Percentiles rank a stretch among this genome's conserved stretches.
Conservation (phyloP, 1,140 invertebrate species). For the Ceratina japonica region DNA sequence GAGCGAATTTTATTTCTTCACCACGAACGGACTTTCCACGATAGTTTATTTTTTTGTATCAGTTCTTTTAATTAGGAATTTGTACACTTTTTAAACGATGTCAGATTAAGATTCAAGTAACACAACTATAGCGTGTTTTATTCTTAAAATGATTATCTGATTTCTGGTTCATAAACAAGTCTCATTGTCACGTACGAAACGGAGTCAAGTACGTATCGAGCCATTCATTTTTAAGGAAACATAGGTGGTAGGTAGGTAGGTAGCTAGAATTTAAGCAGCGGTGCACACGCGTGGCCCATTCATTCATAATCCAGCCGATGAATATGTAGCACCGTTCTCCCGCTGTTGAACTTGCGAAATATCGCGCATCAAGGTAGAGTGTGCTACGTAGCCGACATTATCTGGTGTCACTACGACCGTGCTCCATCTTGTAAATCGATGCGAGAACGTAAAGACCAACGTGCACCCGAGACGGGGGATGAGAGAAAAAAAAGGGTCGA, state of each 20-base stretch:
- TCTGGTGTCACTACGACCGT: slow-evolving; percentile 22
- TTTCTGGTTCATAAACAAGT: no score
- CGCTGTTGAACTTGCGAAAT: slow-evolving; percentile 20
- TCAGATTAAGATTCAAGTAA: no score
- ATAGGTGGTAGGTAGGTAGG: neutral
- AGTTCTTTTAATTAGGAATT: no score
- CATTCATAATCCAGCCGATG: slow-evolving; percentile 42
- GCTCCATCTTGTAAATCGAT: slow-evolving; percentile 44
- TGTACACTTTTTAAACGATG: no score
- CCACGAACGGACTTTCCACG: no score
- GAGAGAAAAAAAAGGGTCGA: neutral
- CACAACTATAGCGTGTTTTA: no score
- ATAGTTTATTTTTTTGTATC: no score
- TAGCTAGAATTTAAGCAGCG: neutral
- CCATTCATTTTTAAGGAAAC: slow-evolving; percentile 6
- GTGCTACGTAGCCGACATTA: slow-evolving; percentile 1
- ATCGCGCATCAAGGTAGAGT: neutral
- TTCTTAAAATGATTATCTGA: no score
- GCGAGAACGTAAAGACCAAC: neutral
- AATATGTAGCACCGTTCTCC: slow-evolving; percentile 36
- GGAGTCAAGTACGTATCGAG: no score
- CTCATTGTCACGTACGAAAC: no score
- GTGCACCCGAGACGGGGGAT: neutral
- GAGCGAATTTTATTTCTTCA: neutral
- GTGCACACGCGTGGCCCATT: slow-evolving; percentile 26